A percentile compares a stretch with the other conserved stretches of the same genome.
Conservation (phyloP, 2,113 vertebrate species). For the Corynorhinus townsendii region DNA sequence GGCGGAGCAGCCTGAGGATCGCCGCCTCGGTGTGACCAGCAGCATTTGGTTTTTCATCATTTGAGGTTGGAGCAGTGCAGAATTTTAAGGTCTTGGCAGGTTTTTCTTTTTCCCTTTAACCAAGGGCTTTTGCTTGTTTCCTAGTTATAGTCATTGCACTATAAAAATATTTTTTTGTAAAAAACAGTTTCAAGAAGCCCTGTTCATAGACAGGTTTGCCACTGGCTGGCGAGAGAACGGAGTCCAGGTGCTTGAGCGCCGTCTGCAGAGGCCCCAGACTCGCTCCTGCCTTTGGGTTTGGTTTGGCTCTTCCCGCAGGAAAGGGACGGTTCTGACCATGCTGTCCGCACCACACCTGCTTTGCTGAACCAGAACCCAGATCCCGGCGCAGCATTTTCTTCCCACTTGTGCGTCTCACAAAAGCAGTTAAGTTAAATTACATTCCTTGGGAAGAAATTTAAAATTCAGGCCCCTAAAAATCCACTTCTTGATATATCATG, state of each 20-base stretch:
- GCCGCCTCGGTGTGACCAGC: neutral
- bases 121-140: slow-evolving; percentile 55
- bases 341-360: accelerated
- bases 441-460: neutral
- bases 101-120: slow-evolving; percentile 56
- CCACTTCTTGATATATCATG: neutral
- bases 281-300: accelerated
- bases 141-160: slow-evolving; percentile 64
- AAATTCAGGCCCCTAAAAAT: neutral
- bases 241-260: neutral
- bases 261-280: neutral
- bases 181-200: slow-evolving; percentile 60
- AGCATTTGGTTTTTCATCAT: slow-evolving; percentile 53
- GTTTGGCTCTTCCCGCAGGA: neutral
- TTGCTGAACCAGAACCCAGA: neutral
- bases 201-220: neutral
- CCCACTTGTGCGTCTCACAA: neutral
- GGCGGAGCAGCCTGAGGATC: neutral
- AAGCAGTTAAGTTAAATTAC: neutral
- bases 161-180: slow-evolving; percentile 66
- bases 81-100: slow-evolving; percentile 37
- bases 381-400: neutral
- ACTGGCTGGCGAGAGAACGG: accelerated
- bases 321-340: accelerated
- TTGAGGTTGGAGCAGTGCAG: slow-evolving; percentile 50